These are phyloP conservation scores for Malurus elegans DNA, from an alignment of 2,113 vertebrate genomes.

Conservation along the genomic window DNA sequence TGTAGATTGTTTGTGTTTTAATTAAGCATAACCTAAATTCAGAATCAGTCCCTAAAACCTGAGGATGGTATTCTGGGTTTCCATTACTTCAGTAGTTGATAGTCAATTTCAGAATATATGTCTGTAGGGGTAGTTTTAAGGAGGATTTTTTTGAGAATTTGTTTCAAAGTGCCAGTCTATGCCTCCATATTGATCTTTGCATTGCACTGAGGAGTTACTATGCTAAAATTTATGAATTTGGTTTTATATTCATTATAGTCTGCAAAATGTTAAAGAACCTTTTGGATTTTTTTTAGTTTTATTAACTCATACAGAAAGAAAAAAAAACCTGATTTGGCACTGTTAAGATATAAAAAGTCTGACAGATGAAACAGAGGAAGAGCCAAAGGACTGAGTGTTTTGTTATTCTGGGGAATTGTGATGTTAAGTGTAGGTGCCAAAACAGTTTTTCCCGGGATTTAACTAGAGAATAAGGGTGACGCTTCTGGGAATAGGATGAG, in stretches of 20 bases:
- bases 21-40: conserved; percentile 37
- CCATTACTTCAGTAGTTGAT: not conserved
- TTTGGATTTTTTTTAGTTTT: not conserved
- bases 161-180: not conserved
- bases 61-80: not conserved
- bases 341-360: not conserved
- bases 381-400: not conserved
- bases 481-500: not conserved
- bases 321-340: not conserved
- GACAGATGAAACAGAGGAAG: not conserved
- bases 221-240: not conserved
- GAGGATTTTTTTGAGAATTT: not conserved
- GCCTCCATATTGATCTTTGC: not conserved
- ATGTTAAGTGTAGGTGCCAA: not conserved
- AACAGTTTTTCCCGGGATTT: not conserved
- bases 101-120: not conserved
- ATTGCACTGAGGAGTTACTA: not conserved
- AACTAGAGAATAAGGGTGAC: not conserved
- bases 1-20: conserved; percentile 44
- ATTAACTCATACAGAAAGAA: not conserved
- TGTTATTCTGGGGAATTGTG: not conserved
- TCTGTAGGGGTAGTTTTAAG: not conserved
- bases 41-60: not conserved
- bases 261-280: not conserved
- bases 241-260: not conserved